phyloP scores from a whole-genome alignment of 2,888 invertebrate species.

The Colletes collaris region DNA sequence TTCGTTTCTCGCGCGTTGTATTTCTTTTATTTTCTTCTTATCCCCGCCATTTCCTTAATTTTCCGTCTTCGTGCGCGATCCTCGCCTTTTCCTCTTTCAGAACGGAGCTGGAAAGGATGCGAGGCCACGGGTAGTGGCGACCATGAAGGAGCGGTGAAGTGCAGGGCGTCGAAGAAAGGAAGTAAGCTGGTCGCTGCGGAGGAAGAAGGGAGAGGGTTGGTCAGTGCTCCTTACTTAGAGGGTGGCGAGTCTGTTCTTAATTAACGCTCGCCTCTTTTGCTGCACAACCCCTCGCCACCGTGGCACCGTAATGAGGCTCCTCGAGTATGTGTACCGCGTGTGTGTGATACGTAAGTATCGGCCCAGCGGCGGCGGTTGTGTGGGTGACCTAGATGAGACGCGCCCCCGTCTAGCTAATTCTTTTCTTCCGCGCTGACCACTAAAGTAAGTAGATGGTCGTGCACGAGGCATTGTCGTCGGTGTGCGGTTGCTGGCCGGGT shows the following conservation, averaged over 20 bases:
- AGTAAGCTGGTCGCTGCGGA: slow-evolving; percentile 52
- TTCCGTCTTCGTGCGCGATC: slow-evolving; percentile 57
- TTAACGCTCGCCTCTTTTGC: slow-evolving; percentile 82
- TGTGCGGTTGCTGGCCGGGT: slow-evolving; percentile 47
- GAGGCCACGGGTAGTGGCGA: slow-evolving; percentile 69
- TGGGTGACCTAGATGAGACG: slow-evolving; percentile 82
- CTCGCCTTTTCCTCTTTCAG: slow-evolving; percentile 60
- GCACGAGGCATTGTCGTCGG: slow-evolving; percentile 67
- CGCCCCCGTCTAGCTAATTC: slow-evolving; percentile 82
- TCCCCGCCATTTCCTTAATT: slow-evolving; percentile 43
- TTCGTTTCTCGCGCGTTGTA: slow-evolving; percentile 36
- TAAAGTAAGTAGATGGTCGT: slow-evolving; percentile 81
- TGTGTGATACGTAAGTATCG: slow-evolving; percentile 60
- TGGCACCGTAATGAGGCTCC: slow-evolving; percentile 80
- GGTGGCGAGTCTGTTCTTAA: slow-evolving; percentile 83
- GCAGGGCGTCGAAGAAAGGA: slow-evolving; percentile 51
- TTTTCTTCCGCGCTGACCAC: slow-evolving; percentile 81
- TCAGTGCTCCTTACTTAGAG: slow-evolving; percentile 82
- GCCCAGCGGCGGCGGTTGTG: slow-evolving; percentile 63
- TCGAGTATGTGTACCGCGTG: slow-evolving; percentile 69
- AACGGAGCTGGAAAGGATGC: slow-evolving; percentile 66
- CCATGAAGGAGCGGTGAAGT: slow-evolving; percentile 62
- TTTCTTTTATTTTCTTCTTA: too few species aligned
- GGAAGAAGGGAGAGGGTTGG: slow-evolving; percentile 69
- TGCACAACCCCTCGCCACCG: slow-evolving; percentile 80